phyloP scores from a whole-genome alignment of 2,888 invertebrate species.

The Notocelia uddmanniana region DNA sequence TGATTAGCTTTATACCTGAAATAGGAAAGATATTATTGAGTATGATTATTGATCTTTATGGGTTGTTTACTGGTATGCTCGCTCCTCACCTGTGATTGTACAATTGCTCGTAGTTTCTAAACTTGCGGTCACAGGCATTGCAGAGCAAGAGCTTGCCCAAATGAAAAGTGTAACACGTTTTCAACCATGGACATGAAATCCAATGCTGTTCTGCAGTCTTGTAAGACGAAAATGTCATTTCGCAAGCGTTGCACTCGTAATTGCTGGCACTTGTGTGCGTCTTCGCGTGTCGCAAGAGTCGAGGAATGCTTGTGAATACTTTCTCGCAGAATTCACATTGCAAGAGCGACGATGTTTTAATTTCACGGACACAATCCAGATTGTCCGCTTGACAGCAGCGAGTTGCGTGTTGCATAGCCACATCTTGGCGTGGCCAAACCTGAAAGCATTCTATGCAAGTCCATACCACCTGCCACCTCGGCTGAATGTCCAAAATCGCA shows the following conservation, averaged over 20 bases:
- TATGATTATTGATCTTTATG: background rate
- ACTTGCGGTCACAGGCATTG: constrained; percentile 80
- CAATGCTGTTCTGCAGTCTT: constrained; percentile 77
- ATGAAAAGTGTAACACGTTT: constrained; percentile 71
- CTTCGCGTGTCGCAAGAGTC: constrained; percentile 74
- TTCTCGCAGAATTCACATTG: constrained; percentile 83
- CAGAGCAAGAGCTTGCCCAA: constrained; percentile 77
- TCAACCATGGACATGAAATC: constrained; percentile 74
- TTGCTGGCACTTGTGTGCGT: constrained; percentile 88
- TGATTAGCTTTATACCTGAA: constrained; percentile 77
- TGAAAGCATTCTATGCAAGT: constrained; percentile 81
- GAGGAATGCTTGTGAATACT: constrained; percentile 78
- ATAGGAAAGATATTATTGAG: constrained; percentile 40
- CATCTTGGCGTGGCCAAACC: constrained; percentile 77
- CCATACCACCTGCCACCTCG: constrained; percentile 81
- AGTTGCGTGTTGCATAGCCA: constrained; percentile 70
- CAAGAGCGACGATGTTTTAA: constrained; percentile 76
- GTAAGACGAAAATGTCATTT: constrained; percentile 69
- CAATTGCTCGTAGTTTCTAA: constrained; percentile 78
- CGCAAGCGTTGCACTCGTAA: constrained; percentile 87
- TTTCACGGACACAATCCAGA: constrained; percentile 68
- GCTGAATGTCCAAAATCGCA: constrained; percentile 65
- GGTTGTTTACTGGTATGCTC: background rate
- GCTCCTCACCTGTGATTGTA: constrained; percentile 76
- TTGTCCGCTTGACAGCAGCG: constrained; percentile 69